phyloP scores from a whole-genome alignment of 2,797 vertebrate species.

The Microtus obscurus region DNA sequence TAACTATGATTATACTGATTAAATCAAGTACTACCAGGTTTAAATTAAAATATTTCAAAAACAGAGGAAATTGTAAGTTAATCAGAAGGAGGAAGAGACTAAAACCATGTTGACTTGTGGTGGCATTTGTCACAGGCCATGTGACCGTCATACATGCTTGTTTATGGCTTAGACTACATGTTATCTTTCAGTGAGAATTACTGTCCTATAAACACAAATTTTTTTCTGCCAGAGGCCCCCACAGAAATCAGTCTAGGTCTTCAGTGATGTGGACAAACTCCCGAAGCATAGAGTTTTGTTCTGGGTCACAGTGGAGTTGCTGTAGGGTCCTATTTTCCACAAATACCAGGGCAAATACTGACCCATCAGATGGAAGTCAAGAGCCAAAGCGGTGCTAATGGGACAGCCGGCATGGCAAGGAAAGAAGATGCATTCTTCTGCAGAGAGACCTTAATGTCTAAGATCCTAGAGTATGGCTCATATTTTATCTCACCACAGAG shows the following conservation, averaged over 20 bases:
- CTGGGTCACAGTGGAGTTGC: neutral
- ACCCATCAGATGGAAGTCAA: neutral
- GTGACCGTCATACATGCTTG: neutral
- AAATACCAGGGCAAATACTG: neutral
- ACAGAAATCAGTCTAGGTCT: conserved; percentile 2
- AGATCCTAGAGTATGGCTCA: neutral
- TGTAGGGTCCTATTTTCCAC: neutral
- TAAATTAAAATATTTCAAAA: conserved; percentile 21
- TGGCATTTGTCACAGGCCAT: neutral
- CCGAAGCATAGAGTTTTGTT: neutral
- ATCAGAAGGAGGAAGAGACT: neutral
- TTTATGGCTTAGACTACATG: neutral
- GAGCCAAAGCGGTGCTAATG: neutral
- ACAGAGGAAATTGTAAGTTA: neutral
- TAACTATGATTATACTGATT: neutral
- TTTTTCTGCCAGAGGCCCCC: neutral
- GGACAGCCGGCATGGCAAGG: neutral
- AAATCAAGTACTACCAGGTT: conserved; percentile 29
- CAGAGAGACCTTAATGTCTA: neutral
- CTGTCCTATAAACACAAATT: neutral
- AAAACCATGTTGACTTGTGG: neutral
- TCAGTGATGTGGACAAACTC: neutral
- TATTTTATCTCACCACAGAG: neutral
- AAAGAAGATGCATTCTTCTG: neutral
- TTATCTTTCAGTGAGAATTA: neutral